Evolutionary conservation across 2,797 vertebrate genomes (phyloP).

Genomic region (Bradypodion pumilum): DNA sequence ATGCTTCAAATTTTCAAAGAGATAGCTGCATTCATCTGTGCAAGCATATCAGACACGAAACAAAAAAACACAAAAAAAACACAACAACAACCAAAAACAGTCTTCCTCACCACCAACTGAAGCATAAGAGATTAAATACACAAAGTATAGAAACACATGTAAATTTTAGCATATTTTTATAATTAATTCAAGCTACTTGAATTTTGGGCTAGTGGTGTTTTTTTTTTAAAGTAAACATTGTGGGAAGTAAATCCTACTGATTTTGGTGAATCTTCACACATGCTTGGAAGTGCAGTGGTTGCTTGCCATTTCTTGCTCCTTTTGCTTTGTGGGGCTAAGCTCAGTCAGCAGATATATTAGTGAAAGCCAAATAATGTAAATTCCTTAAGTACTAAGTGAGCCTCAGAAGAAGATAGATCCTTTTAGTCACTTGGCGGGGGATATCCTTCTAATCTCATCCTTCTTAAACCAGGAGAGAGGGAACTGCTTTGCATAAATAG

Average conservation of each 20-base stretch:
- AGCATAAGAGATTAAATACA: background rate
- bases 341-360: constrained; percentile 40
- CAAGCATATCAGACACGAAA: too few species aligned
- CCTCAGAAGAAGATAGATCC: constrained; percentile 66
- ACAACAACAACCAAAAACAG: too few species aligned
- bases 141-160: background rate
- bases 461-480: constrained; percentile 48
- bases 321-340: background rate
- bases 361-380: constrained; percentile 66
- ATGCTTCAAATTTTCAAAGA: too few species aligned
- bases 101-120: too few species aligned
- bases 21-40: too few species aligned
- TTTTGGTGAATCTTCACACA: background rate
- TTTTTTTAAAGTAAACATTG: background rate
- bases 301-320: background rate
- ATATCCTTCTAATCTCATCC: constrained; percentile 69
- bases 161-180: background rate
- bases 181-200: background rate
- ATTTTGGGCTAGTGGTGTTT: background rate
- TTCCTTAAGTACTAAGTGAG: constrained; percentile 60
- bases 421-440: constrained; percentile 63
- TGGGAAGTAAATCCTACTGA: background rate
- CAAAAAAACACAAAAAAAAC: too few species aligned
- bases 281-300: background rate
- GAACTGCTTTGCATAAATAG: constrained; percentile 58